Conservation (phyloP, 1,140 invertebrate genomes). For the Holcopasites calliopsidis region DNA sequence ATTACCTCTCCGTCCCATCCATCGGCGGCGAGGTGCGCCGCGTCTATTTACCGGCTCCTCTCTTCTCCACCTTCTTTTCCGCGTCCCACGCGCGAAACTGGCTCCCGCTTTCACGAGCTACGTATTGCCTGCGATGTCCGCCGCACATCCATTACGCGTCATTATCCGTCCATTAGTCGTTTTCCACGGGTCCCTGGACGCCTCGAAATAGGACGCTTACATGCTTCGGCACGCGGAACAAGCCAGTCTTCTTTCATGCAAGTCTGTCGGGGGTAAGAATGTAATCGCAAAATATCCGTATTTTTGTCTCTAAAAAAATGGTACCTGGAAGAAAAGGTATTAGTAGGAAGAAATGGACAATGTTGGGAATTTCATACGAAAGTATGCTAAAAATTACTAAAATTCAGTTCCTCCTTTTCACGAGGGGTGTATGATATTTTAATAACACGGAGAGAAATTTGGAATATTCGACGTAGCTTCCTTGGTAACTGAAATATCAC, state of each 20-base stretch:
- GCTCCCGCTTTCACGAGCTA: constrained; percentile 52
- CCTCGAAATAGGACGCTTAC: neutral
- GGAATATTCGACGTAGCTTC: too few species aligned
- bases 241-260: constrained; percentile 6
- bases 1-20: constrained; percentile 42
- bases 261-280: too few species aligned
- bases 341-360: too few species aligned
- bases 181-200: constrained; percentile 26
- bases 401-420: too few species aligned
- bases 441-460: too few species aligned
- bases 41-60: constrained; percentile 57
- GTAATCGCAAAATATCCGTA: too few species aligned
- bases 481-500: too few species aligned
- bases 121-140: constrained; percentile 54
- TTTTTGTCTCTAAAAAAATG: too few species aligned
- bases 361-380: too few species aligned
- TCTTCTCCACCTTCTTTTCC: constrained; percentile 61
- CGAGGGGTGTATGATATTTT: too few species aligned
- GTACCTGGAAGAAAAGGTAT: too few species aligned
- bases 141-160: constrained; percentile 54
- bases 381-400: too few species aligned
- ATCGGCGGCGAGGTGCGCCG: constrained; percentile 24
- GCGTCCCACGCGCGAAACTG: constrained; percentile 19
- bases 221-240: neutral
- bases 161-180: constrained; percentile 63